Evolutionary conservation across 1,140 invertebrate species (phyloP).

Genomic region (Eriocheir sinensis): DNA sequence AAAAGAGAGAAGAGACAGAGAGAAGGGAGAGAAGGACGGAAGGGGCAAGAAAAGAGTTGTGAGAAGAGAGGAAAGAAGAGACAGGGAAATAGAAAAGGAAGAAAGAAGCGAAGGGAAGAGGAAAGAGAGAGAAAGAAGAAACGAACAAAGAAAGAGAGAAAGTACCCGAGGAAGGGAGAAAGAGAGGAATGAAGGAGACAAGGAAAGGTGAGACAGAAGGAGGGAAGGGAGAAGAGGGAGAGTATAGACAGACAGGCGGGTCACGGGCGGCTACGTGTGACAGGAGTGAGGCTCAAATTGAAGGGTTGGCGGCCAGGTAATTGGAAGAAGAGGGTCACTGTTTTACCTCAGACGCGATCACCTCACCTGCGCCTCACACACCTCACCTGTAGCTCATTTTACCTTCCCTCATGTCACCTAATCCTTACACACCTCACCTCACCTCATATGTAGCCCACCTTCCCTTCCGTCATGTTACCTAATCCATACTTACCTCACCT

Average conservation of each 20-base stretch:
- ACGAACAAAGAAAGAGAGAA: neutral
- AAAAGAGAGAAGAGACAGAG: neutral
- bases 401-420: no score
- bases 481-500: no score
- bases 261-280: constrained; percentile 31
- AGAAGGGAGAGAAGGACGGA: no score
- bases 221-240: neutral
- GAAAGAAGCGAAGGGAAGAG: neutral
- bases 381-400: no score
- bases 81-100: neutral
- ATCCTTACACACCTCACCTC: no score
- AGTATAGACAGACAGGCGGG: neutral
- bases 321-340: constrained; percentile 66
- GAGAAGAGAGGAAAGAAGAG: no score
- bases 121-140: neutral
- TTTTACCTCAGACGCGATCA: constrained; percentile 39
- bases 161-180: neutral
- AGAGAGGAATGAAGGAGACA: neutral
- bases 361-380: neutral
- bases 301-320: constrained; percentile 54
- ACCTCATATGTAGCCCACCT: no score
- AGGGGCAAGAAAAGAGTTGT: no score
- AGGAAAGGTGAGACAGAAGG: neutral
- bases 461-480: no score
- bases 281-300: constrained; percentile 50